Conservation (phyloP, 2,113 vertebrate species). For the Blennius ocellaris region DNA sequence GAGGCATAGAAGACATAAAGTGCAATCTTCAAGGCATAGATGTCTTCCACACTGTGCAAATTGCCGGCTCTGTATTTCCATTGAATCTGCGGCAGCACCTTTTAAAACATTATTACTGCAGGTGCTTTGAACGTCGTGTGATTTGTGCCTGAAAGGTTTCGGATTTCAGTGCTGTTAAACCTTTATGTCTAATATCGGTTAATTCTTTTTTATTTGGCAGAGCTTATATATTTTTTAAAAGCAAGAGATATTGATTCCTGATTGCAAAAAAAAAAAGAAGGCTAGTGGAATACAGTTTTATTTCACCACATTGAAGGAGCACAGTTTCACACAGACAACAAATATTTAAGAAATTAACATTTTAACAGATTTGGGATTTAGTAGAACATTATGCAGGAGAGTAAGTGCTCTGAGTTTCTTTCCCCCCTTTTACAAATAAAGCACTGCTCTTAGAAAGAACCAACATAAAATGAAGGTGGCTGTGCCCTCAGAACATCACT, state of each 20-base stretch:
- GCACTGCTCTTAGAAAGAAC: neutral
- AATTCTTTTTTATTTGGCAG: neutral
- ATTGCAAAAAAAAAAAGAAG: neutral
- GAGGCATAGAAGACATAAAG: too few relatives aligned
- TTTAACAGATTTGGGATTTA: neutral
- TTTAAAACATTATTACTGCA: neutral
- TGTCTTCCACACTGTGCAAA: neutral
- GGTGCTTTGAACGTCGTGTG: neutral
- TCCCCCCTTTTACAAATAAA: constrained; percentile 25
- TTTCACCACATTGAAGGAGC: neutral
- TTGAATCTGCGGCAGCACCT: neutral
- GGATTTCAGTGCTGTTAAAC: too few relatives aligned
- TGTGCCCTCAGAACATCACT: constrained; percentile 9
- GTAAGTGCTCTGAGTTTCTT: neutral
- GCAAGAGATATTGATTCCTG: neutral
- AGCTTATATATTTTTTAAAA: constrained; percentile 5
- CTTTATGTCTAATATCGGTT: neutral
- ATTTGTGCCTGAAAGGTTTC: neutral
- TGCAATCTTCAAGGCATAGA: neutral
- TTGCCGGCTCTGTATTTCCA: neutral
- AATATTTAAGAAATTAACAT: neutral
- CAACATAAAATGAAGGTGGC: constrained; percentile 23
- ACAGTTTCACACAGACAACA: neutral
- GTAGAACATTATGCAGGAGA: neutral
- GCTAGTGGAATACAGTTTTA: neutral